phyloP scores from a whole-genome alignment of 2,888 invertebrate genomes.

The Hypolimnas misippus region DNA sequence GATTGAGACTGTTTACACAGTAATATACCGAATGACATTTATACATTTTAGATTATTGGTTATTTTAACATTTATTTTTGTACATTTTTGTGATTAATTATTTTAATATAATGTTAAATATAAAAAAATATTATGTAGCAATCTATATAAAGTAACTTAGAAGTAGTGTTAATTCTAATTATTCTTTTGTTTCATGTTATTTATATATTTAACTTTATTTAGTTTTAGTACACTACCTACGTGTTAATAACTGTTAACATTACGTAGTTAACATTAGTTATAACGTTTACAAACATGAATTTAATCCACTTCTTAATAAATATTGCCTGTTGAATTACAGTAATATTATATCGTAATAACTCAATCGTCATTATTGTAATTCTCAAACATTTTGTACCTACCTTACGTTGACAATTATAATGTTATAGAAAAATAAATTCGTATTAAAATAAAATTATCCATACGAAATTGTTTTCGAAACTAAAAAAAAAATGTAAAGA shows the following conservation, averaged over 20 bases:
- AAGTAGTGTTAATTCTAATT: too few species aligned
- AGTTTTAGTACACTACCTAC: neutral
- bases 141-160: too few species aligned
- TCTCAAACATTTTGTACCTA: neutral
- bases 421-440: too few species aligned
- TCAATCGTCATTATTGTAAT: neutral
- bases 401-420: too few species aligned
- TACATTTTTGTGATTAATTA: neutral
- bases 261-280: neutral
- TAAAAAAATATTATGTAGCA: too few species aligned
- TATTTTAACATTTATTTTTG: neutral
- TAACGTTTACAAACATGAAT: neutral
- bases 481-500: constrained; percentile 35
- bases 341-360: neutral
- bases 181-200: neutral
- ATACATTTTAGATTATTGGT: neutral
- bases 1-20: constrained; percentile 52
- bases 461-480: neutral
- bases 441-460: too few species aligned
- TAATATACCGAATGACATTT: constrained; percentile 9
- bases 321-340: neutral
- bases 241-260: too few species aligned
- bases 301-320: neutral
- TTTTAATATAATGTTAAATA: too few species aligned
- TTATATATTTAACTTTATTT: neutral